These are phyloP conservation scores for Tor tambroides DNA, from an alignment of 2,113 vertebrate genomes.

Conservation along the genomic window DNA sequence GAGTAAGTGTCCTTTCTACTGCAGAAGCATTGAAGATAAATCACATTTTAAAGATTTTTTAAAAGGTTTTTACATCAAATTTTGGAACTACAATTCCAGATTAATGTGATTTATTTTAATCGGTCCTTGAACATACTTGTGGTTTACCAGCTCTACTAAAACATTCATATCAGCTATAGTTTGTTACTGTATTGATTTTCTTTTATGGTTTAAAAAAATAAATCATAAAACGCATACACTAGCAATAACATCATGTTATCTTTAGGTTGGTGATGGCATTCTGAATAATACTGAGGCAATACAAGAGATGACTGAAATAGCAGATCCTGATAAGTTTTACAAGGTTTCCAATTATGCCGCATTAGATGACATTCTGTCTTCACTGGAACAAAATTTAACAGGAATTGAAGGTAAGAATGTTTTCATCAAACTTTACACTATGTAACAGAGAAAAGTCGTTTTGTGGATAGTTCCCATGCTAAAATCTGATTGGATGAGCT, in stretches of 20 bases:
- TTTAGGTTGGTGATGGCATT: constrained; percentile 73
- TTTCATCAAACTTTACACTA: background rate
- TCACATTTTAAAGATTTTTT: background rate
- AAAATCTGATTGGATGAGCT: background rate
- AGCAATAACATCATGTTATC: background rate
- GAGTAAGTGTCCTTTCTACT: constrained; percentile 66
- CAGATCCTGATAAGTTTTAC: constrained; percentile 70
- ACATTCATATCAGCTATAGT: background rate
- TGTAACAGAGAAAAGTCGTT: background rate
- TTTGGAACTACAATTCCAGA: background rate
- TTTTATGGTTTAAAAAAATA: background rate
- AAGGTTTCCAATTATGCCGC: constrained; percentile 75
- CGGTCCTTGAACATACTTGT: background rate
- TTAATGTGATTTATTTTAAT: background rate
- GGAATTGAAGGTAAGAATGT: constrained; percentile 55
- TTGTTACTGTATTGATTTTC: background rate
- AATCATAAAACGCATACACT: background rate
- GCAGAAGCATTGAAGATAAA: background rate
- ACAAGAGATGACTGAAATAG: constrained; percentile 73
- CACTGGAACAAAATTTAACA: constrained; percentile 71
- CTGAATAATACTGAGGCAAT: constrained; percentile 29
- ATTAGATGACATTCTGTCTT: constrained; percentile 70
- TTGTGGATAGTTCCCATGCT: background rate
- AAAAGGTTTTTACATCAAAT: background rate
- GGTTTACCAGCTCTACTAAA: background rate